Conservation (phyloP, 2,797 vertebrate species). For the Silurus lanzhouensis region DNA sequence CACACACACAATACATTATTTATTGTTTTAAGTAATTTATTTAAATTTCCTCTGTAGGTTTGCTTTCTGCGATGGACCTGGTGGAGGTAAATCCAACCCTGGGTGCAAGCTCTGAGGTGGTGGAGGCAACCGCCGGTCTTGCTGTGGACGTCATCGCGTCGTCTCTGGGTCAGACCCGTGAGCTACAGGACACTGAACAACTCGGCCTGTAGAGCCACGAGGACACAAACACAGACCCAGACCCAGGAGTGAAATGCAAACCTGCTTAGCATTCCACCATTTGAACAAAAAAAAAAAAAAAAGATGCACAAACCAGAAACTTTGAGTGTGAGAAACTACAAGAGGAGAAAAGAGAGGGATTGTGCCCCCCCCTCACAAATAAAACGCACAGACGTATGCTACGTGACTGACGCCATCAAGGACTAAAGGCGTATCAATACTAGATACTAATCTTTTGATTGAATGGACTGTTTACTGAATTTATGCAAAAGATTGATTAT, state of each 20-base stretch:
- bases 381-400: not conserved
- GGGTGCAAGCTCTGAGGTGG: slow-evolving; percentile 82
- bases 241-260: not conserved
- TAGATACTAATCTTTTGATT: not conserved
- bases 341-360: not conserved
- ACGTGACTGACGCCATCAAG: not conserved
- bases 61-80: slow-evolving; percentile 92
- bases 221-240: slow-evolving; percentile 60
- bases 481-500: not conserved
- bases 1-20: no score
- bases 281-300: slow-evolving; percentile 10
- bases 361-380: not conserved
- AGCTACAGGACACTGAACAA: slow-evolving; percentile 79
- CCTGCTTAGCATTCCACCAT: slow-evolving; percentile 71
- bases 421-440: not conserved
- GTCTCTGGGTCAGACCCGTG: slow-evolving; percentile 89
- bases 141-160: slow-evolving; percentile 91
- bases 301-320: slow-evolving; percentile 36
- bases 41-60: slow-evolving; percentile 70
- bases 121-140: slow-evolving; percentile 83
- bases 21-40: not conserved
- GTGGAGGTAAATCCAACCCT: slow-evolving; percentile 93
- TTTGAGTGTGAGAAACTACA: slow-evolving; percentile 16
- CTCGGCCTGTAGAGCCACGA: slow-evolving; percentile 67
- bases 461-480: not conserved